phyloP scores from a whole-genome alignment of 2,888 invertebrate species.

The Hirudinaria manillensis region DNA sequence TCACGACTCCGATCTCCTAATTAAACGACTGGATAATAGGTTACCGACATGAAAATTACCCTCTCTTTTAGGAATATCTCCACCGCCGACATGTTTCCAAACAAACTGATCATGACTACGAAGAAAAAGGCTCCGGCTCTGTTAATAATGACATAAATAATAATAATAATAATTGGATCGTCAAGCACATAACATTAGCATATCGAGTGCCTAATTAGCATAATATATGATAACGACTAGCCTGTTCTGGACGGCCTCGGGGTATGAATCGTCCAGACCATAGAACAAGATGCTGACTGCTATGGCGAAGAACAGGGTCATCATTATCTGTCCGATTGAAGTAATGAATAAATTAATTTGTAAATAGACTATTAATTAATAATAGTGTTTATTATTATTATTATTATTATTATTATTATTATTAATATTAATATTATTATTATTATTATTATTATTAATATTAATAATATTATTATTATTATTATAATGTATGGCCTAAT shows the following conservation, averaged over 20 bases:
- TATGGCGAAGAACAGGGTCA: constrained; percentile 48
- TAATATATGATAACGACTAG: too few species aligned
- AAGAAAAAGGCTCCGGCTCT: constrained; percentile 54
- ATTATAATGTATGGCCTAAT: background rate
- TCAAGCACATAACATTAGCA: background rate
- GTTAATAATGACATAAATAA: background rate
- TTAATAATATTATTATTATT: too few species aligned
- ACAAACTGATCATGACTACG: constrained; percentile 53
- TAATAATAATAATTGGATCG: background rate
- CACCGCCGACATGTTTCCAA: constrained; percentile 53
- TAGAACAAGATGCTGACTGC: constrained; percentile 53
- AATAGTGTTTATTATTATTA: background rate
- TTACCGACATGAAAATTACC: constrained; percentile 52
- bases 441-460: background rate
- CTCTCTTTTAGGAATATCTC: constrained; percentile 54
- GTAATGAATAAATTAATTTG: background rate
- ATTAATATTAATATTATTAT: background rate
- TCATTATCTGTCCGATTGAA: constrained; percentile 43
- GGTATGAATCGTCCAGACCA: constrained; percentile 44
- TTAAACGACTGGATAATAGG: background rate
- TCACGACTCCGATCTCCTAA: too few species aligned
- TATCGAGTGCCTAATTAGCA: too few species aligned
- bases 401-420: background rate
- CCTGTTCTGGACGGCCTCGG: constrained; percentile 53
- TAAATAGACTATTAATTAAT: background rate